Conservation (phyloP, 2,113 vertebrate genomes). For the Petrocephalus microphthalmus region DNA sequence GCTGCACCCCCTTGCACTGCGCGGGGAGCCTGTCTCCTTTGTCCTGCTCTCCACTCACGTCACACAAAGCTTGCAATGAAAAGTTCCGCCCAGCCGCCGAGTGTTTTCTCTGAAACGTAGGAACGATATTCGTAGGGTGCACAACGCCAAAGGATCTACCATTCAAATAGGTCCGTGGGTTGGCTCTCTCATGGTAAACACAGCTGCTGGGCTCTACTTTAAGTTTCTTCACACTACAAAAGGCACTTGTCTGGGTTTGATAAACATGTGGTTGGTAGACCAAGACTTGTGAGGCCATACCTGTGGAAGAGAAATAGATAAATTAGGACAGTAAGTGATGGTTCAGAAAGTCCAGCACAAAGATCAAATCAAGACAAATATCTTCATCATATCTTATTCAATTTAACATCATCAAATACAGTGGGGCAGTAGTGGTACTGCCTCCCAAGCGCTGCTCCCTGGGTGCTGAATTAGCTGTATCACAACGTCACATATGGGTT, state of each 20-base stretch:
- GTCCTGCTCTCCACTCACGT: slow-evolving; percentile 72
- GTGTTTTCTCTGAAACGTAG: slow-evolving; percentile 79
- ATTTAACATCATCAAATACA: neutral
- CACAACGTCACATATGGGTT: too few relatives aligned
- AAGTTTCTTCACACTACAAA: slow-evolving; percentile 99
- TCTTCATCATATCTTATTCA: neutral
- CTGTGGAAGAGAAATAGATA: slow-evolving; percentile 49
- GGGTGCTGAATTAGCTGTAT: too few relatives aligned
- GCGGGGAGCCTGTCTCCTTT: slow-evolving; percentile 46
- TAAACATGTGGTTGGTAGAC: slow-evolving; percentile 99
- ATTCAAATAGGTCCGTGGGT: slow-evolving; percentile 84
- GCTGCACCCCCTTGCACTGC: slow-evolving; percentile 49
- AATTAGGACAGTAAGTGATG: neutral
- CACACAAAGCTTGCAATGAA: slow-evolving; percentile 80
- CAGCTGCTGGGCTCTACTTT: slow-evolving; percentile 97
- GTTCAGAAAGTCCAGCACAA: neutral
- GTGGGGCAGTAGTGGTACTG: too few relatives aligned
- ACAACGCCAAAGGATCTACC: slow-evolving; percentile 84
- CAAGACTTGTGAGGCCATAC: slow-evolving; percentile 99
- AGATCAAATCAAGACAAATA: neutral
- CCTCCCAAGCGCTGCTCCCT: too few relatives aligned
- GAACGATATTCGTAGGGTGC: slow-evolving; percentile 71
- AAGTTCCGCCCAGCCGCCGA: slow-evolving; percentile 70
- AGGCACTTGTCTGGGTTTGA: slow-evolving; percentile 99
- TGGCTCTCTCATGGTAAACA: slow-evolving; percentile 89